Percentiles rank a stretch among this genome's conserved stretches.
Evolutionary conservation across 2,113 vertebrate genomes (phyloP).

Genomic region (Daphoenositta chrysoptera): DNA sequence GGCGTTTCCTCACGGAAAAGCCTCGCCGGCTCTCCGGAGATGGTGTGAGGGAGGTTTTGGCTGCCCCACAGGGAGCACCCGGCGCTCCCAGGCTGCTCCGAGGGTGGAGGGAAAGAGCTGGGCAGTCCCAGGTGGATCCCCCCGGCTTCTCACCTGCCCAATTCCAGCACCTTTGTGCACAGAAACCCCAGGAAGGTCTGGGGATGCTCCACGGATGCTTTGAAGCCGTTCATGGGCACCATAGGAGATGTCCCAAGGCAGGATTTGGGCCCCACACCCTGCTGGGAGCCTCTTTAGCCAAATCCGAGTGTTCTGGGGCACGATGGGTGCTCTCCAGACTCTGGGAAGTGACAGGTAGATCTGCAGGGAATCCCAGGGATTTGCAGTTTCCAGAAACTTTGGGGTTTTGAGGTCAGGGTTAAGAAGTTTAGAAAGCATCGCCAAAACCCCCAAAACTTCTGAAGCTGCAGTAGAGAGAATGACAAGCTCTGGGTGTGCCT

Average conservation of each 20-base stretch:
- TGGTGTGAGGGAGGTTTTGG: rapidly evolving
- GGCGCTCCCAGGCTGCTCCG: rapidly evolving
- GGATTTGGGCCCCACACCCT: neutral
- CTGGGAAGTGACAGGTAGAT: neutral
- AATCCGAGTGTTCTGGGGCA: neutral
- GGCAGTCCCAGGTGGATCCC: neutral
- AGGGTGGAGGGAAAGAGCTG: neutral
- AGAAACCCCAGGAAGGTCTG: neutral
- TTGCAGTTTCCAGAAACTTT: neutral
- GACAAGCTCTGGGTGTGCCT: neutral
- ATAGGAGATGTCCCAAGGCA: neutral
- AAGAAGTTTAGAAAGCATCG: neutral
- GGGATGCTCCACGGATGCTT: neutral
- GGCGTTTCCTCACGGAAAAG: neutral
- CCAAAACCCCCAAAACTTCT: neutral
- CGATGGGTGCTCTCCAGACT: neutral
- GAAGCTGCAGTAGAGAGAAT: neutral
- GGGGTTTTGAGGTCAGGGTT: neutral
- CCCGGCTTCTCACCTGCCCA: neutral
- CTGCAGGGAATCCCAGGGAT: neutral
- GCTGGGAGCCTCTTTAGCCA: neutral
- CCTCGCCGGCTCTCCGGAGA: neutral
- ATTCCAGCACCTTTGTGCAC: neutral
- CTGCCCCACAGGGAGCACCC: neutral
- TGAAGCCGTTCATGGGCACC: rapidly evolving